Evolutionary conservation across 2,113 vertebrate genomes (phyloP).

Genomic region (Blennius ocellaris): DNA sequence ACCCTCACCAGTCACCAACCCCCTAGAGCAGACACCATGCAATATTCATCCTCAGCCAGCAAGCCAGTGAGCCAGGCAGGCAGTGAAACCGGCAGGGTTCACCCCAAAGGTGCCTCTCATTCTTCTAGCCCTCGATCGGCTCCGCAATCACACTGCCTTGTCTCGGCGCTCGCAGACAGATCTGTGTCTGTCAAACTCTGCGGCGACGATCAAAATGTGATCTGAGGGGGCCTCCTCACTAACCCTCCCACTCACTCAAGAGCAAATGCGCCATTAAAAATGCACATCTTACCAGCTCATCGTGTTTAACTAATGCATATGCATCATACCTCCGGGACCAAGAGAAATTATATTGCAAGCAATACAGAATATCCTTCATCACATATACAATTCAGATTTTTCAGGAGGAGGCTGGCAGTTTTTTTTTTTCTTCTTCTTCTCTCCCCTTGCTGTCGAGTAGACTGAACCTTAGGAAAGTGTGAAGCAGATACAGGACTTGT

Average conservation of each 20-base stretch:
- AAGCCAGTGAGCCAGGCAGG: conserved; percentile 69
- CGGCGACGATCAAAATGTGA: conserved; percentile 71
- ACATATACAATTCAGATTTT: conserved; percentile 78
- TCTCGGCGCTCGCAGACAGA: conserved; percentile 63
- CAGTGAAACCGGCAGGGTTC: conserved; percentile 74
- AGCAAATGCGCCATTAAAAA: conserved; percentile 85
- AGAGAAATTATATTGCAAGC: conserved; percentile 74
- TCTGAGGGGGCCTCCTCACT: conserved; percentile 63
- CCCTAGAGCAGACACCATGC: conserved; percentile 71
- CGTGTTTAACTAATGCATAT: conserved; percentile 83
- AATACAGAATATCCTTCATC: conserved; percentile 74
- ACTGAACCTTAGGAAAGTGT: conserved; percentile 69
- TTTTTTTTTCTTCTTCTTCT: too few species aligned
- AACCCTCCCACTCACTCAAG: conserved; percentile 78
- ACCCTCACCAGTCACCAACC: conserved; percentile 65
- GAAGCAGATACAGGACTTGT: conserved; percentile 76
- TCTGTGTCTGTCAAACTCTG: conserved; percentile 76
- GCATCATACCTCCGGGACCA: conserved; percentile 81
- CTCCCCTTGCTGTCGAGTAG: conserved; percentile 40
- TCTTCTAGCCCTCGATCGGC: conserved; percentile 71
- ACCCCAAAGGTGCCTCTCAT: conserved; percentile 73
- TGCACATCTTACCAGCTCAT: conserved; percentile 81
- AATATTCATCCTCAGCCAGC: conserved; percentile 78
- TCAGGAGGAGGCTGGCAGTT: conserved; percentile 55
- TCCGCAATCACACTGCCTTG: conserved; percentile 65